phyloP scores from a whole-genome alignment of 2,113 vertebrate species.

The Pedetes capensis region DNA sequence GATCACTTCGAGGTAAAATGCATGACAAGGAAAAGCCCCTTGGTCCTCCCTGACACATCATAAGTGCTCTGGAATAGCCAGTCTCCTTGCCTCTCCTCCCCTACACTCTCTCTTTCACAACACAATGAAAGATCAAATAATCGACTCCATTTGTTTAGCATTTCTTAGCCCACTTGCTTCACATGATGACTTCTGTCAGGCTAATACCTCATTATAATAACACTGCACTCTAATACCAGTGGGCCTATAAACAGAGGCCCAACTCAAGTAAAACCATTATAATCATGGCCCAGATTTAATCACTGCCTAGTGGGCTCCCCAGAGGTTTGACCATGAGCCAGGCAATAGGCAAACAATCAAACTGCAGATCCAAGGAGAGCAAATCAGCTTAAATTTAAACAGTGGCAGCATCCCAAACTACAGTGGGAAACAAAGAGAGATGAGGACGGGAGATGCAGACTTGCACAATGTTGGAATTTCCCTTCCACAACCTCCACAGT shows the following conservation, averaged over 20 bases:
- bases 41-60: neutral
- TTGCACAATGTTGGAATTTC: constrained; percentile 76
- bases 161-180: constrained; percentile 59
- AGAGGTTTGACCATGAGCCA: constrained; percentile 85
- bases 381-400: constrained; percentile 85
- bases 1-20: neutral
- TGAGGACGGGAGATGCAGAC: constrained; percentile 45
- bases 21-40: neutral
- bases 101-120: neutral
- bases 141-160: neutral
- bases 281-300: constrained; percentile 83
- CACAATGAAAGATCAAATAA: neutral
- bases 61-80: neutral
- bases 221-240: constrained; percentile 80
- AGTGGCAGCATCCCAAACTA: constrained; percentile 81
- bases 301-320: constrained; percentile 82
- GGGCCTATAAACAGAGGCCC: constrained; percentile 84
- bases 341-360: constrained; percentile 88
- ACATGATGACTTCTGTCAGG: constrained; percentile 78
- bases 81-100: neutral
- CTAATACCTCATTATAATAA: constrained; percentile 84
- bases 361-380: constrained; percentile 85
- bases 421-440: neutral
- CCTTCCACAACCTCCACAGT: constrained; percentile 47
- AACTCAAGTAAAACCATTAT: constrained; percentile 85